phyloP scores from a whole-genome alignment of 2,888 invertebrate genomes.

The Drosophila robusta region DNA sequence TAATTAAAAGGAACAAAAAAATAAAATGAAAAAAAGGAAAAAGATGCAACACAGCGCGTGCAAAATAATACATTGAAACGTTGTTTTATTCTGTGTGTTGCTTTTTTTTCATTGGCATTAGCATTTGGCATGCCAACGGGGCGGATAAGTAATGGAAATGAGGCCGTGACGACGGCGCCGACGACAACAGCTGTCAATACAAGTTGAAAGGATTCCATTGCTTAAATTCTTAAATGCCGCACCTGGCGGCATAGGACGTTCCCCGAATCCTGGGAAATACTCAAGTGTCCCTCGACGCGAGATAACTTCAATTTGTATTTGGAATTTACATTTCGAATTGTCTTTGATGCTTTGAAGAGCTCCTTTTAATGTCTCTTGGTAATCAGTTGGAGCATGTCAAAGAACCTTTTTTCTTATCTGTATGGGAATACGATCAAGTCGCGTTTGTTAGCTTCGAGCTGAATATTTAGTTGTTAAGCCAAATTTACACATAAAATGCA shows the following conservation, averaged over 20 bases:
- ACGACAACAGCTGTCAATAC: slow-evolving; percentile 63
- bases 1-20: slow-evolving; percentile 64
- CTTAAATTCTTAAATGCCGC: slow-evolving; percentile 43
- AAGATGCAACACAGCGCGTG: slow-evolving; percentile 15
- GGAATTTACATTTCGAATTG: slow-evolving; percentile 19
- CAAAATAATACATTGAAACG: slow-evolving; percentile 68
- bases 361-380: slow-evolving; percentile 17
- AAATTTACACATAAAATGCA: no score
- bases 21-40: slow-evolving; percentile 17
- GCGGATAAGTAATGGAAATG: slow-evolving; percentile 58
- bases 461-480: no score
- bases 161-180: slow-evolving; percentile 21
- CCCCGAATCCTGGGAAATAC: slow-evolving; percentile 16
- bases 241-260: slow-evolving; percentile 20
- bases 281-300: slow-evolving; percentile 42
- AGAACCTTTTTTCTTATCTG: slow-evolving; percentile 18
- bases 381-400: slow-evolving; percentile 12
- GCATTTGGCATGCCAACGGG: slow-evolving; percentile 61
- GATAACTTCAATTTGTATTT: slow-evolving; percentile 39
- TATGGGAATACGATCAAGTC: neutral
- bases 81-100: slow-evolving; percentile 25
- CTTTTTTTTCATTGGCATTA: slow-evolving; percentile 53
- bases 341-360: slow-evolving; percentile 42
- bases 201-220: slow-evolving; percentile 50
- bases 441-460: neutral